A percentile compares a stretch with the other conserved stretches of the same genome.
These are phyloP conservation scores for Camelus dromedarius DNA, from an alignment of 2,113 vertebrate species.

Conservation along the genomic window DNA sequence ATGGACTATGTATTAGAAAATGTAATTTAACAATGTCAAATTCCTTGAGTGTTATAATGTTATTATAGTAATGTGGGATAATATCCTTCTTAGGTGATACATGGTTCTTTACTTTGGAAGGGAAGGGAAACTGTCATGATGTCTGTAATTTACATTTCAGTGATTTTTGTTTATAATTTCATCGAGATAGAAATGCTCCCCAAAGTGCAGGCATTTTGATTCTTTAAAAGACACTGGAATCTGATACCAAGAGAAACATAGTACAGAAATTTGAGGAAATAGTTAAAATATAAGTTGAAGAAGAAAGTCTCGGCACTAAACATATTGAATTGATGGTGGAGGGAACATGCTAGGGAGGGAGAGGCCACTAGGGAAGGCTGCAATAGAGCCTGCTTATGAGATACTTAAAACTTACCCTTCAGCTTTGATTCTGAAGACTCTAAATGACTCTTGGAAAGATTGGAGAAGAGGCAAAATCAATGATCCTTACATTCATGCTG, in stretches of 20 bases:
- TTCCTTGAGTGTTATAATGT: not conserved
- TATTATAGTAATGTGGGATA: not conserved
- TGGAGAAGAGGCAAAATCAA: not conserved
- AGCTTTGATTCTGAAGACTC: constrained; percentile 33
- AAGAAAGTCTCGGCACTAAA: not conserved
- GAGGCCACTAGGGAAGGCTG: not conserved
- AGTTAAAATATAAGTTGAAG: not conserved
- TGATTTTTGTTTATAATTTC: not conserved
- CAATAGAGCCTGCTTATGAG: not conserved
- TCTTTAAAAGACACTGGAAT: constrained; percentile 45
- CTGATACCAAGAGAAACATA: constrained; percentile 5
- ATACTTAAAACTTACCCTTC: not conserved
- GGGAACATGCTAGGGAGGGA: not conserved
- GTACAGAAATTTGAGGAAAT: not conserved
- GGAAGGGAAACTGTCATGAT: not conserved
- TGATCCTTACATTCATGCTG: not conserved
- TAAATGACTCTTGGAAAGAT: not conserved
- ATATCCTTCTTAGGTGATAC: not conserved
- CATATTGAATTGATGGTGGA: not conserved
- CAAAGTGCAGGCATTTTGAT: not conserved
- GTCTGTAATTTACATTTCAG: not conserved
- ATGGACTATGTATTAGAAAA: constrained; percentile 12
- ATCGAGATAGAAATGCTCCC: not conserved
- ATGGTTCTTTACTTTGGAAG: not conserved
- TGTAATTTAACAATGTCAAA: not conserved